phyloP scores from a whole-genome alignment of 2,888 invertebrate species.

The Malthinus seriepunctatus region DNA sequence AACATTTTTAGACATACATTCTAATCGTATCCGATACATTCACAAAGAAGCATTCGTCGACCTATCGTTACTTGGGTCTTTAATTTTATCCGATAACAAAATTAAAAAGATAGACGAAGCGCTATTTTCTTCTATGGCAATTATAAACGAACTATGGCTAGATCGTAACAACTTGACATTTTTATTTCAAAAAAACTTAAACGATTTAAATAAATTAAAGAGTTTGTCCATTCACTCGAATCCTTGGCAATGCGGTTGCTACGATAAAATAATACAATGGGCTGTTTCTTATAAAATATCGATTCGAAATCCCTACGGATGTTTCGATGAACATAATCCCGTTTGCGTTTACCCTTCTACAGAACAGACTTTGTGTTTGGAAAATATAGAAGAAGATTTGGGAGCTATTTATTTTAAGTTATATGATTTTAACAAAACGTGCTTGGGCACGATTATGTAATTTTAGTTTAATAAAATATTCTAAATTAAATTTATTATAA shows the following conservation, averaged over 20 bases:
- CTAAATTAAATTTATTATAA: too few species aligned
- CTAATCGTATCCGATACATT: not conserved
- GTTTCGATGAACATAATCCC: conserved; percentile 1
- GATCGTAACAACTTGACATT: conserved; percentile 10
- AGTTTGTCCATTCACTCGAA: conserved; percentile 5
- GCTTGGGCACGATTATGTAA: too few species aligned
- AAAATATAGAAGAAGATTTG: conserved; percentile 1
- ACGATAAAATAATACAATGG: conserved; percentile 8
- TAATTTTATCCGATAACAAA: conserved; percentile 5
- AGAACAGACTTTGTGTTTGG: not conserved
- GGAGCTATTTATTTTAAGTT: not conserved
- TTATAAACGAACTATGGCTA: not conserved
- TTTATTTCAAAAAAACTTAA: conserved; percentile 3
- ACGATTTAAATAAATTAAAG: not conserved
- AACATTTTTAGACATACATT: not conserved
- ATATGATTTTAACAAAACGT: not conserved
- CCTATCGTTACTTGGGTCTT: too few species aligned
- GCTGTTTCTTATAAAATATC: not conserved
- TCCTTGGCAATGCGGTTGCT: conserved; percentile 12
- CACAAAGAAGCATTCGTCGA: conserved; percentile 4
- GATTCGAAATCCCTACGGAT: not conserved
- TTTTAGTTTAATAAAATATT: too few species aligned
- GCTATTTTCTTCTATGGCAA: not conserved
- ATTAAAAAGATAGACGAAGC: not conserved
- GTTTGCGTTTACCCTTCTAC: not conserved